phyloP scores from a whole-genome alignment of 2,888 invertebrate genomes.

The Eupithecia dodoneata region DNA sequence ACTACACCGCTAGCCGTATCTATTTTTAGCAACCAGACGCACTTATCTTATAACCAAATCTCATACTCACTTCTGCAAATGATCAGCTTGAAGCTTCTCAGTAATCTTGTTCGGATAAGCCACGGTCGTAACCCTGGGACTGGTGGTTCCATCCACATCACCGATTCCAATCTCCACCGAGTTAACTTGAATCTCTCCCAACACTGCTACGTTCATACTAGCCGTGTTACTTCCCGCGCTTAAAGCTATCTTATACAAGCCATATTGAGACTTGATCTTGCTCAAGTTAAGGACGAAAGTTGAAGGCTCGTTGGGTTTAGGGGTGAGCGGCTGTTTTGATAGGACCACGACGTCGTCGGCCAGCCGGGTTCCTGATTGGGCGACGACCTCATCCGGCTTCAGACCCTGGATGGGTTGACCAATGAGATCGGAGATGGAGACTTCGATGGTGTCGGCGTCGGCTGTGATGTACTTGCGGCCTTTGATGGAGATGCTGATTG shows the following conservation, averaged over 20 bases:
- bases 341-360: constrained; percentile 90
- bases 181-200: constrained; percentile 90
- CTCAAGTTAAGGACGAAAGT: constrained; percentile 91
- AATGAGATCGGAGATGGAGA: constrained; percentile 89
- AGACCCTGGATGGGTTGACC: constrained; percentile 88
- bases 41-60: background rate
- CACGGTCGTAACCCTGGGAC: constrained; percentile 90
- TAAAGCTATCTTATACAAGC: constrained; percentile 92
- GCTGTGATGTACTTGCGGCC: constrained; percentile 91
- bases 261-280: constrained; percentile 91
- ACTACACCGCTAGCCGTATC: background rate
- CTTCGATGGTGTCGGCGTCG: constrained; percentile 88
- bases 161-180: constrained; percentile 93
- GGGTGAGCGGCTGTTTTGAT: constrained; percentile 85
- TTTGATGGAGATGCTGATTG: constrained; percentile 92
- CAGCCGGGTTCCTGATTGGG: constrained; percentile 89
- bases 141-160: constrained; percentile 95
- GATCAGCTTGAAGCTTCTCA: constrained; percentile 91
- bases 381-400: constrained; percentile 86
- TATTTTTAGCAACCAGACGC: background rate
- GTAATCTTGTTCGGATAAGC: constrained; percentile 88
- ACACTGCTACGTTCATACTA: constrained; percentile 87
- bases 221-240: constrained; percentile 87
- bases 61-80: constrained; percentile 89
- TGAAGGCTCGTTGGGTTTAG: constrained; percentile 84